phyloP scores from a whole-genome alignment of 2,113 vertebrate species.

The Noctilio leporinus region DNA sequence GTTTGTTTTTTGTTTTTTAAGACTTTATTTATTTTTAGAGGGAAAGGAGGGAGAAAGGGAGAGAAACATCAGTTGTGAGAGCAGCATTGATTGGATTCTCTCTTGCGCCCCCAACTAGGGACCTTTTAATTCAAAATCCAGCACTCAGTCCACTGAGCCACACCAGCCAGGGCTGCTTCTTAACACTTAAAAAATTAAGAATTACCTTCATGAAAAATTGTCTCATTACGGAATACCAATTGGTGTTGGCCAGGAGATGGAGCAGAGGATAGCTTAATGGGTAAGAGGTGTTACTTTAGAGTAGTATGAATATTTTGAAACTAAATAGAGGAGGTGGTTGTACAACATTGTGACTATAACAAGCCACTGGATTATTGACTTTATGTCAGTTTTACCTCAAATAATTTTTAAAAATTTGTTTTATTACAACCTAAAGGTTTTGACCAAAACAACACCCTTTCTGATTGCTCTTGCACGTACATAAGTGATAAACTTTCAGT shows the following conservation, averaged over 20 bases:
- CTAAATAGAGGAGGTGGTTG: neutral
- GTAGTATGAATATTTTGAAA: neutral
- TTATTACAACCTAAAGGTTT: neutral
- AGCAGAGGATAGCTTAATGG: neutral
- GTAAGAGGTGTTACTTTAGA: neutral
- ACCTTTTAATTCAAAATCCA: too few species aligned
- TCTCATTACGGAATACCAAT: neutral
- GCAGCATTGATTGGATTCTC: too few species aligned
- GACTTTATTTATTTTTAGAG: too few species aligned
- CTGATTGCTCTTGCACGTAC: neutral
- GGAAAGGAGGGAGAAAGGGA: too few species aligned
- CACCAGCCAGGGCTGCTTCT: too few species aligned
- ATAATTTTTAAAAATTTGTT: neutral
- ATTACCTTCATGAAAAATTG: neutral
- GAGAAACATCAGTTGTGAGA: too few species aligned
- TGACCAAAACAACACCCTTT: neutral
- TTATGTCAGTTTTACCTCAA: neutral
- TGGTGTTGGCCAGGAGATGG: neutral
- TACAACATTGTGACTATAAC: neutral
- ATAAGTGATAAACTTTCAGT: neutral
- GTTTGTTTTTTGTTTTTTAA: too few species aligned
- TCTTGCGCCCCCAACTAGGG: too few species aligned
- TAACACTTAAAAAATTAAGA: slow-evolving; percentile 8
- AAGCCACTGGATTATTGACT: neutral
- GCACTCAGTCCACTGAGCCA: too few species aligned